Conservation (phyloP, 2,113 vertebrate genomes). For the Eurypyga helias region DNA sequence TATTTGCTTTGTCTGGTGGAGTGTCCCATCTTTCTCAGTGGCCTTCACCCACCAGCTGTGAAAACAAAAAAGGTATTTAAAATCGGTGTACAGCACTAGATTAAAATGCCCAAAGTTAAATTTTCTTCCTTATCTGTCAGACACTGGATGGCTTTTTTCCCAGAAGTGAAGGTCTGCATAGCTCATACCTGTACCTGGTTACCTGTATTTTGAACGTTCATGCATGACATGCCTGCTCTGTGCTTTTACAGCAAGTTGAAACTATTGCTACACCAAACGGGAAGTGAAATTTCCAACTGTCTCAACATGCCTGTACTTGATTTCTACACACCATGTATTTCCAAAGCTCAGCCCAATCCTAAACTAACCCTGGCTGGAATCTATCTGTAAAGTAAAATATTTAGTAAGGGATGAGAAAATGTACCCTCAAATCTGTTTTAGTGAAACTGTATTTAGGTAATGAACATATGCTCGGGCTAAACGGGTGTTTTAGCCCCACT, state of each 20-base stretch:
- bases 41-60: not conserved
- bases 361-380: not conserved
- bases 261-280: not conserved
- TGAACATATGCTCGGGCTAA: not conserved
- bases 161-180: not conserved
- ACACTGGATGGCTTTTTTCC: not conserved
- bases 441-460: not conserved
- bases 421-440: not conserved
- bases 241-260: not conserved
- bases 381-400: not conserved
- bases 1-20: not conserved
- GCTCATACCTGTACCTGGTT: not conserved
- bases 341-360: not conserved
- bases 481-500: not conserved
- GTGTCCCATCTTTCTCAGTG: not conserved
- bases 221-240: not conserved
- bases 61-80: fast-evolving
- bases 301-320: not conserved
- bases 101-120: not conserved
- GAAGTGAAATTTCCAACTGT: not conserved
- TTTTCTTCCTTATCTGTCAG: not conserved
- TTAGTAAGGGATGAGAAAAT: not conserved
- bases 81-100: not conserved
- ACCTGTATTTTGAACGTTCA: not conserved
- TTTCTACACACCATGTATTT: not conserved